Base-by-base conservation (phyloP, 1,140 invertebrate species). In the Druon quercuslanigerum region DNA sequence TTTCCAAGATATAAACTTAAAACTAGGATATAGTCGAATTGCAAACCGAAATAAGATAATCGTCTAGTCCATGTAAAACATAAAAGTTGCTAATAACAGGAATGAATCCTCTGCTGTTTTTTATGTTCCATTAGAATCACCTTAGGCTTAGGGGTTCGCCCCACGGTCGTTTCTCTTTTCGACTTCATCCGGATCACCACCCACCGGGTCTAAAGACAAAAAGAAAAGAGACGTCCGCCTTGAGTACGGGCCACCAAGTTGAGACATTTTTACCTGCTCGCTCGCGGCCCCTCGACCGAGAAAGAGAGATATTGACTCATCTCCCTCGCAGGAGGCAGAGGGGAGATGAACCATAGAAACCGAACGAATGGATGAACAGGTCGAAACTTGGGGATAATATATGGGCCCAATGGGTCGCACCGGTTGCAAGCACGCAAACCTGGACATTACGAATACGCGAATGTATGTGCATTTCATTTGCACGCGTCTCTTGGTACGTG, bases 181-280 rank as follows among this genome's bases (percentile, higher is more conserved):
- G 56, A 73, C 75, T 79, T 52, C 56, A 57, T 77, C 19, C 71
- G 75, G 71, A 76, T 71, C 73, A 76, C 70, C 71, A 77, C 74
- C 81, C 74, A 72, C 75, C 77, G 73, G 74, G 40, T 25, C 74
- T 77, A 78, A 83, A 77, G 81, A 82, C 75, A 82, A 72, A 84
- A 75, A 81, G 82, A 79, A 84, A 79, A 46, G 54, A 71, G 54
- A 66, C 70, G 9, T 25, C 33, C 51, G 60, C 76, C 81, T 76
- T 72, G 79, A 85, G 73, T 50, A 50, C 56, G 82, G 75, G 83
- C 83, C 80, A 71, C 80, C 83, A 87, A 87, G 86, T 87, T 87
- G 86, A 87, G 86, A 87, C 86, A 87, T 87, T 87, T 87, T 87
- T 87, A 86, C 85, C 84, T 87, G 85, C 75, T 81, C 74, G 85